phyloP scores from a whole-genome alignment of 2,888 invertebrate genomes.

The Biston betularia region DNA sequence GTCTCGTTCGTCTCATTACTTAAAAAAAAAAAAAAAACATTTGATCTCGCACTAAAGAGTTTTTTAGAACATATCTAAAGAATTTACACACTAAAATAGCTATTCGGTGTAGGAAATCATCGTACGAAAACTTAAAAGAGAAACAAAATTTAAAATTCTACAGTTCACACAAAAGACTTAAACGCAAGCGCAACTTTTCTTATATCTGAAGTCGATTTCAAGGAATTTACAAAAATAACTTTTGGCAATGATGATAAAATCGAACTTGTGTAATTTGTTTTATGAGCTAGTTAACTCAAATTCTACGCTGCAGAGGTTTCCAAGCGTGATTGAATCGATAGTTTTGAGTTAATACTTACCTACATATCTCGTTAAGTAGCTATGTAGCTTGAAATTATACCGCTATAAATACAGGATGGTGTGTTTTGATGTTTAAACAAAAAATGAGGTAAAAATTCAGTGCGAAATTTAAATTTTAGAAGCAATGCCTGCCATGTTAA shows the following conservation, averaged over 20 bases:
- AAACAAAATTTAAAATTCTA: too few relatives aligned
- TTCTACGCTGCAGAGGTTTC: neutral
- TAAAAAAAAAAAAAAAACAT: too few relatives aligned
- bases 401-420: conserved; percentile 5
- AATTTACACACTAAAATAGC: too few relatives aligned
- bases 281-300: neutral
- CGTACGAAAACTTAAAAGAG: too few relatives aligned
- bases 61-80: too few relatives aligned
- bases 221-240: neutral
- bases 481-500: too few relatives aligned
- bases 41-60: too few relatives aligned
- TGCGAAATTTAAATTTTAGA: too few relatives aligned
- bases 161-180: neutral
- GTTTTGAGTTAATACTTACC: conserved; percentile 17
- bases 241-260: too few relatives aligned
- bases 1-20: too few relatives aligned
- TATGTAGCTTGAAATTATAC: conserved; percentile 3
- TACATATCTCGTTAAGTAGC: conserved; percentile 12
- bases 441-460: neutral
- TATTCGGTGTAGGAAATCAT: too few relatives aligned
- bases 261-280: neutral
- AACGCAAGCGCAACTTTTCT: conserved; percentile 1
- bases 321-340: conserved; percentile 10
- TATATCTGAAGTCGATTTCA: neutral
- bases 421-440: neutral